These are phyloP conservation scores for Sebastiscus tertius DNA, from an alignment of 2,797 vertebrate species.

Conservation along the genomic window DNA sequence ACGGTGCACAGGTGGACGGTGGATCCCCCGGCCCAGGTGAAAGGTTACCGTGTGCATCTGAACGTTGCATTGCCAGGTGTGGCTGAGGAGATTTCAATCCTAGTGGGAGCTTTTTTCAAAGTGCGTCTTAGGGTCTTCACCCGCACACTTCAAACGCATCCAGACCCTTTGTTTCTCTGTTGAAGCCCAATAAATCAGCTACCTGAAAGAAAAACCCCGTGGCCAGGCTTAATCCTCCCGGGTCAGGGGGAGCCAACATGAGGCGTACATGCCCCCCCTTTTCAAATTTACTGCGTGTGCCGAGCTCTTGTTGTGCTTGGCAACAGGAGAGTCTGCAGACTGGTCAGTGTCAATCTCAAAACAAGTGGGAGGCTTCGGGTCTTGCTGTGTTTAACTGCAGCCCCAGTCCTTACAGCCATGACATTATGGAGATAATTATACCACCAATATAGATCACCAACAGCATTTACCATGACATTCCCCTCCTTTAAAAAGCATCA, in stretches of 20 bases:
- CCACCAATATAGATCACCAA: conserved; percentile 29
- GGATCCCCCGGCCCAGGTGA: conserved; percentile 28
- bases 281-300: conserved; percentile 42
- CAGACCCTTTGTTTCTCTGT: conserved; percentile 72
- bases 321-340: conserved; percentile 36
- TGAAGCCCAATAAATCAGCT: conserved; percentile 71
- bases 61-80: conserved; percentile 61
- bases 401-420: conserved; percentile 7
- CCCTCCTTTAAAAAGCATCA: conserved; percentile 17
- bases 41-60: conserved; percentile 49
- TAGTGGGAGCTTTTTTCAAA: conserved; percentile 65
- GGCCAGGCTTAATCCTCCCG: conserved; percentile 66
- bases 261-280: conserved; percentile 45
- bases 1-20: conserved; percentile 36
- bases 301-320: conserved; percentile 41
- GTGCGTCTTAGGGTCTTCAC: conserved; percentile 69
- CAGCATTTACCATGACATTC: conserved; percentile 39
- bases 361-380: conserved; percentile 37
- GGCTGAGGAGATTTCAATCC: conserved; percentile 68
- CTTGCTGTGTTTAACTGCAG: conserved; percentile 2
- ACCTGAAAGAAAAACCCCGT: conserved; percentile 62
- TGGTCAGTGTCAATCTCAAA: conserved; percentile 29
- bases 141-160: conserved; percentile 76
- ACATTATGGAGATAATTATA: conserved; percentile 52
- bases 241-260: conserved; percentile 39